Evolutionary conservation across 1,140 invertebrate genomes (phyloP).

Genomic region (Drosophila sechellia): DNA sequence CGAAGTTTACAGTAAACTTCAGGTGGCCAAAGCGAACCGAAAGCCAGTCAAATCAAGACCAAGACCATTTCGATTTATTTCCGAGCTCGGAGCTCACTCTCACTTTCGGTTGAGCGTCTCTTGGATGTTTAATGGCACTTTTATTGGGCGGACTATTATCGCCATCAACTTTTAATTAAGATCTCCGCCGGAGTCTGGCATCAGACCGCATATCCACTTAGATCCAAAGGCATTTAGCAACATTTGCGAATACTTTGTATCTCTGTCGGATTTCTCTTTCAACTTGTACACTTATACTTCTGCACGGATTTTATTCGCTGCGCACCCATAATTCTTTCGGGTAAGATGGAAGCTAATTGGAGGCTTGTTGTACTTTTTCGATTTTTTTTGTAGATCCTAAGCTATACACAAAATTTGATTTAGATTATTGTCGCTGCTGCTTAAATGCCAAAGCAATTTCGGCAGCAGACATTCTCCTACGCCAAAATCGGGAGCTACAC

Average conservation of each 20-base stretch:
- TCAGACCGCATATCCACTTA: slow-evolving; percentile 22
- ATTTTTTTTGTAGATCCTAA: slow-evolving; percentile 4
- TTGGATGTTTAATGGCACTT: slow-evolving; percentile 44
- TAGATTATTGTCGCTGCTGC: slow-evolving; percentile 56
- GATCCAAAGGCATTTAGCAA: slow-evolving; percentile 55
- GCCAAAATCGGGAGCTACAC: not conserved
- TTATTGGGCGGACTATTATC: slow-evolving; percentile 69
- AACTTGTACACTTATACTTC: slow-evolving; percentile 3
- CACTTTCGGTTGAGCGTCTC: slow-evolving; percentile 41
- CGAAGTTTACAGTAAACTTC: not conserved
- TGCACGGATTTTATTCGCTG: slow-evolving; percentile 22
- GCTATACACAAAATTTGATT: slow-evolving; percentile 50
- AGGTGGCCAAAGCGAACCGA: slow-evolving; percentile 11
- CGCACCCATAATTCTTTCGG: slow-evolving; percentile 77
- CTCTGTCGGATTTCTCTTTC: slow-evolving; percentile 20
- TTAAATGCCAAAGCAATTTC: slow-evolving; percentile 78
- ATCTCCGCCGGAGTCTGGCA: slow-evolving; percentile 48
- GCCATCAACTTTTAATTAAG: slow-evolving; percentile 77
- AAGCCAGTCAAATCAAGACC: slow-evolving; percentile 24
- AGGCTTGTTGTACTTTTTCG: slow-evolving; percentile 54
- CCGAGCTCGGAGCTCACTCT: slow-evolving; percentile 29
- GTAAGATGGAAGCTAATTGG: slow-evolving; percentile 82
- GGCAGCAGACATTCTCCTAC: slow-evolving; percentile 55
- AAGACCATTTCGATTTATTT: slow-evolving; percentile 28
- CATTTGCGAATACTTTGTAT: slow-evolving; percentile 65